These are phyloP conservation scores for Trinorchestia longiramus DNA, from an alignment of 1,140 invertebrate species.

Conservation along the genomic window DNA sequence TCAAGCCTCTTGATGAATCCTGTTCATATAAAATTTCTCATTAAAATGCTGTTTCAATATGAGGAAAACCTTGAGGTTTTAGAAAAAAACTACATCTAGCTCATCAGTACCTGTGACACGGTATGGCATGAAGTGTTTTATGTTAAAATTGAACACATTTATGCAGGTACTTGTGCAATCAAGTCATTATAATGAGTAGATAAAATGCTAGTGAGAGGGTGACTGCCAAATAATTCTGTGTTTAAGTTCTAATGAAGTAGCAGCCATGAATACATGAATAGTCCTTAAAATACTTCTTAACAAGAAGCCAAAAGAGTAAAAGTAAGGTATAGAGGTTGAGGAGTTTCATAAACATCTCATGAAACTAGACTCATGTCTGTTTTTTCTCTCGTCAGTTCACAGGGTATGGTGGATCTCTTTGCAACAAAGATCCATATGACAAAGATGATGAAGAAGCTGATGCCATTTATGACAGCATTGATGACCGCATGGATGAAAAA, in stretches of 20 bases:
- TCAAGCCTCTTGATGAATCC: too few species aligned
- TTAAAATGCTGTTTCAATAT: too few species aligned
- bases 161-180: not conserved
- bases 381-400: conserved; percentile 78
- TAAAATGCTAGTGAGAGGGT: not conserved
- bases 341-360: not conserved
- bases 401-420: conserved; percentile 97
- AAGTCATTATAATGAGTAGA: not conserved
- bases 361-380: not conserved
- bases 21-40: too few species aligned
- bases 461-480: conserved; percentile 98
- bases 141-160: not conserved
- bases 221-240: not conserved
- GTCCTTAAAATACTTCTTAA: not conserved
- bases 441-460: conserved; percentile 99
- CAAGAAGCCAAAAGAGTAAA: not conserved
- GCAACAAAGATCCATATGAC: conserved; percentile 99
- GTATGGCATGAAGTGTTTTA: too few species aligned
- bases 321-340: not conserved
- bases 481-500: conserved; percentile 99
- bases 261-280: not conserved
- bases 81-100: too few species aligned
- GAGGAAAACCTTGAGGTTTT: too few species aligned
- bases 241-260: not conserved
- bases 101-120: too few species aligned